Percentiles rank a stretch among this genome's conserved stretches.
These are phyloP conservation scores for Tretioscincus oriximinensis DNA, from an alignment of 2,113 vertebrate genomes.

Conservation along the genomic window DNA sequence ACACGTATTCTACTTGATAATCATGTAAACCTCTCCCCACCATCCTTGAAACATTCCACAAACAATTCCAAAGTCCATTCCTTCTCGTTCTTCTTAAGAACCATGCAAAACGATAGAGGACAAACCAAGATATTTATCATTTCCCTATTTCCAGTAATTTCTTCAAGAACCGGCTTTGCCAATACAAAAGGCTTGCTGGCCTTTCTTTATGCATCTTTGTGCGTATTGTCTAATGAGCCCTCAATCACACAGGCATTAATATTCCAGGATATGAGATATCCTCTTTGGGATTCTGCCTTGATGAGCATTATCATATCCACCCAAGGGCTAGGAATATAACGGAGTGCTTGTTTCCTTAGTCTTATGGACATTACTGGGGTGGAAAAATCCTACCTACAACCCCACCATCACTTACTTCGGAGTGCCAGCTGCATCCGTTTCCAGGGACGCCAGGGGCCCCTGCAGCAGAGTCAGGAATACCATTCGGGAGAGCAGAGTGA, in stretches of 20 bases:
- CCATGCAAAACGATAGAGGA: neutral
- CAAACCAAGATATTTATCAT: neutral
- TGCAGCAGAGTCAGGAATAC: slow-evolving; percentile 10
- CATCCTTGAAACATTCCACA: no score
- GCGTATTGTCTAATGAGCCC: neutral
- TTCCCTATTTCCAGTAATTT: neutral
- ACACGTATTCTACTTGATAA: no score
- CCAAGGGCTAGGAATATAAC: neutral
- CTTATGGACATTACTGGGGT: neutral
- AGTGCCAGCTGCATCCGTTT: slow-evolving; percentile 20
- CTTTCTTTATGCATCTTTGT: neutral
- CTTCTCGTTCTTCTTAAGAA: neutral
- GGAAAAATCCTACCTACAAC: neutral
- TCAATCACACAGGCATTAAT: neutral
- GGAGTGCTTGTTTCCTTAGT: neutral
- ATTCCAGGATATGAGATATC: neutral
- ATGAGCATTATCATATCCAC: neutral
- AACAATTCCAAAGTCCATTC: no score
- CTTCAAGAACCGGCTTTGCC: neutral
- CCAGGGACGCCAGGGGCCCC: slow-evolving; percentile 9
- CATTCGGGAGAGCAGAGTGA: slow-evolving; percentile 2
- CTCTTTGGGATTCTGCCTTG: neutral
- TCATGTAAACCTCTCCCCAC: no score
- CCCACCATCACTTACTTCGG: neutral
- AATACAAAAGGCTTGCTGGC: neutral